Evolutionary conservation across 2,888 invertebrate genomes (phyloP), one percentile per base, ranked within the genome.

Genomic region (Tholera decimalis): DNA sequence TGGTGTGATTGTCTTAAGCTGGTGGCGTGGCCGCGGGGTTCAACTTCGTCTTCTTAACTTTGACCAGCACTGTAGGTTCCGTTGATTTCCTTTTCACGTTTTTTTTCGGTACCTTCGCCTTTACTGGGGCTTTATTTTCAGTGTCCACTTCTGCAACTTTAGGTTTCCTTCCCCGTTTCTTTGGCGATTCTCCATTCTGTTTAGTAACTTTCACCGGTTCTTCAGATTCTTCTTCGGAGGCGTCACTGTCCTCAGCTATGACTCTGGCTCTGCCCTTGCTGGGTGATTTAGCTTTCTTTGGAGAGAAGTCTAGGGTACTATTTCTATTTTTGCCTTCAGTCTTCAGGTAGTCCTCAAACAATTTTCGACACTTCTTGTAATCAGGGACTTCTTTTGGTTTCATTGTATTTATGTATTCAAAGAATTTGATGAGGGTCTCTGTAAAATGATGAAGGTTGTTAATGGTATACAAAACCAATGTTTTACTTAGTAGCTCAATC

Each of bases 321-420:
- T 87, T 94, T 54, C 95, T 91, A 0, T 96, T 87, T 43, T 96
- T 95, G 9, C 97, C 97, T 54, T 96, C 89, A 22, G 94, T 91
- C 84, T 97, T 97, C 0, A 98, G 90, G 15, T 97, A 98, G 46
- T 91, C 91, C 26, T 93, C 90, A 73, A 98, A 97, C 18, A 97
- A 92, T 69, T 96, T 96, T 18, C 96, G 96, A 73, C 97, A 97
- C 87, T 97, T 97, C 0, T 96, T 92, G 87, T 98, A 98, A 87
- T 98, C 97, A 0, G 98, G 98, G 15, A 90, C 91, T 20, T 97
- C 97, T 82, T 97, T 96, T 79, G 97, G 97, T 73, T 97, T 95
- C 82, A 98, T 79, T 41, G 96, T 95, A 51, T 96, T 94, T 4
- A 98, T 96, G 85, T 97, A 97, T 68, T 97, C 96, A 80, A 98